phyloP scores from a whole-genome alignment of 2,888 invertebrate species.

The Cerceris rybyensis region DNA sequence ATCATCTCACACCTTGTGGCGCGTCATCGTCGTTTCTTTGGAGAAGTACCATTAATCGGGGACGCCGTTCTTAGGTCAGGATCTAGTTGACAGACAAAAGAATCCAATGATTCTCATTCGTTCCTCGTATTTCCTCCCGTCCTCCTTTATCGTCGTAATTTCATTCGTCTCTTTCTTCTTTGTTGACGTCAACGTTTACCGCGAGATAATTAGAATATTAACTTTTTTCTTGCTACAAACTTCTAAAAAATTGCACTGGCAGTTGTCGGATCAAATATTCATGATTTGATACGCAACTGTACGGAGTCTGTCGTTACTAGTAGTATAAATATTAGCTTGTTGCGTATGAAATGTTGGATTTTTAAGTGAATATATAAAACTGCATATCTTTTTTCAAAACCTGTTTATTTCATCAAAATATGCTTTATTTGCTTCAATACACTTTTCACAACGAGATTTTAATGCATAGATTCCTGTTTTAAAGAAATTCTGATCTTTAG shows the following conservation, averaged over 20 bases:
- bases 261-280: neutral
- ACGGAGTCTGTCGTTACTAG: no score
- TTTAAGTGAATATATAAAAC: no score
- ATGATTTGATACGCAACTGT: no score
- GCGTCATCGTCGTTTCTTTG: constrained; percentile 8
- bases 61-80: constrained; percentile 23
- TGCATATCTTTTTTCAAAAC: no score
- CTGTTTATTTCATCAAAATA: no score
- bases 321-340: no score
- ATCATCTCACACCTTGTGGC: neutral
- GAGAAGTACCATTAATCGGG: constrained; percentile 24
- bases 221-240: constrained; percentile 19
- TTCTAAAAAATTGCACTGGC: neutral
- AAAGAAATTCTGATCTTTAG: no score
- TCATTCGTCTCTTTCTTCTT: constrained; percentile 6
- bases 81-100: constrained; percentile 12
- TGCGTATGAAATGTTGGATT: no score
- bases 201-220: constrained; percentile 37
- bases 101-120: constrained; percentile 16
- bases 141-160: constrained; percentile 5
- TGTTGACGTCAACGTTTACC: constrained; percentile 8
- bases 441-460: no score
- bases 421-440: no score
- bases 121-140: neutral
- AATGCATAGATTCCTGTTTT: no score